Conservation (phyloP, 2,113 vertebrate genomes). For the Spea bombifrons region DNA sequence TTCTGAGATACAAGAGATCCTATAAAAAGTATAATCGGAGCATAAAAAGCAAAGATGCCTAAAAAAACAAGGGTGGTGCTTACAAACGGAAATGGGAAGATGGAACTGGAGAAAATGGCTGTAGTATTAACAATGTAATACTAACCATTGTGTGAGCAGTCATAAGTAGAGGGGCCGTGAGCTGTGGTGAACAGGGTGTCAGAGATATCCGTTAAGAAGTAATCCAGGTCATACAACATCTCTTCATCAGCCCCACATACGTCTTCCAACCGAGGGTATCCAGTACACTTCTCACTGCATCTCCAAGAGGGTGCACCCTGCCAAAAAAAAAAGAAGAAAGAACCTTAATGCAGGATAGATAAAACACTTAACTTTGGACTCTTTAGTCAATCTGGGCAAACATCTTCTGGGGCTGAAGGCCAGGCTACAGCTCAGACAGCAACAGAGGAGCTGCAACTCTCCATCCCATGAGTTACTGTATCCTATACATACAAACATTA, state of each 20-base stretch:
- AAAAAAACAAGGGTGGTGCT: too few species aligned
- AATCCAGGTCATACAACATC: conserved; percentile 85
- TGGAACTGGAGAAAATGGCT: too few species aligned
- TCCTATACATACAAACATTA: too few species aligned
- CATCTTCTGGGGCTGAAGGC: background rate
- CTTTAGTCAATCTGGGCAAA: background rate
- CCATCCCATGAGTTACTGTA: too few species aligned
- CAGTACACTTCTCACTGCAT: conserved; percentile 81
- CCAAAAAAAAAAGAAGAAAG: conserved; percentile 62
- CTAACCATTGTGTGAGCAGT: conserved; percentile 76
- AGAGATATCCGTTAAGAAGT: conserved; percentile 90
- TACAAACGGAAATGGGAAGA: too few species aligned
- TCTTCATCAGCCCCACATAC: conserved; percentile 66
- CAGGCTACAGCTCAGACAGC: background rate
- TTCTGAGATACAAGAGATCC: too few species aligned
- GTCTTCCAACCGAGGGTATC: conserved; percentile 70
- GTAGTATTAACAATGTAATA: conserved; percentile 17
- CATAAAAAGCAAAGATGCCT: too few species aligned
- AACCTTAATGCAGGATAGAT: background rate
- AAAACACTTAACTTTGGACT: background rate
- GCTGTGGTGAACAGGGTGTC: conserved; percentile 98
- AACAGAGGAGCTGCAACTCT: too few species aligned
- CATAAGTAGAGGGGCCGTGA: conserved; percentile 68
- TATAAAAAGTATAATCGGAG: too few species aligned
- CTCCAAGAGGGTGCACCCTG: conserved; percentile 59